Percentiles rank a stretch among this genome's conserved stretches.
phyloP scores from a whole-genome alignment of 2,888 invertebrate species.

The Oscheius sp. region DNA sequence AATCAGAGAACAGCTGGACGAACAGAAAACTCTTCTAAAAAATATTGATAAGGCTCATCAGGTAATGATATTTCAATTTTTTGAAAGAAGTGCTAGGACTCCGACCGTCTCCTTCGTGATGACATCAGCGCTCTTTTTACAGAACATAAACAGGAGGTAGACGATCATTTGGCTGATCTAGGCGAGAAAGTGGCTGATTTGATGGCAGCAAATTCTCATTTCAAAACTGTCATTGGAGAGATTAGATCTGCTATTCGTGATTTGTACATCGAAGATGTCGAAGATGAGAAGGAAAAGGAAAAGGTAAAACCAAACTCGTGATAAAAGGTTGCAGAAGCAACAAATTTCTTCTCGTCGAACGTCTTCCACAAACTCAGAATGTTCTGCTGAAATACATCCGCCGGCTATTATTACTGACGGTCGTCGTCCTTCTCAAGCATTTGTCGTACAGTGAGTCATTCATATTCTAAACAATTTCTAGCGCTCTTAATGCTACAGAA shows the following conservation, averaged over 20 bases:
- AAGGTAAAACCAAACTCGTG: too few species aligned
- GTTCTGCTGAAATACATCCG: conserved; percentile 3
- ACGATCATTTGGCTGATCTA: conserved; percentile 7
- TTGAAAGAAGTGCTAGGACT: neutral
- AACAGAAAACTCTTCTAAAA: conserved; percentile 1
- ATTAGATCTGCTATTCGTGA: neutral
- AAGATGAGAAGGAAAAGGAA: conserved; percentile 2
- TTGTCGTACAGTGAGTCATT: neutral
- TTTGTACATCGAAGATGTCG: neutral
- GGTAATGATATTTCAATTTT: neutral
- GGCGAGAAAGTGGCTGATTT: conserved; percentile 2
- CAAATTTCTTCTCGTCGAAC: neutral
- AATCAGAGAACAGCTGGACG: conserved; percentile 20
- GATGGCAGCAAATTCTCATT: neutral
- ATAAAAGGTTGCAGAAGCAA: neutral
- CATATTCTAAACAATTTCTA: neutral
- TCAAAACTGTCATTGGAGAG: neutral
- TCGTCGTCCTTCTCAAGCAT: conserved; percentile 26
- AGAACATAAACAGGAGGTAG: conserved; percentile 17
- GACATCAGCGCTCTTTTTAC: conserved; percentile 17
- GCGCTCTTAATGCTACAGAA: neutral
- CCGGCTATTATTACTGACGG: conserved; percentile 22
- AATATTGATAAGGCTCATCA: conserved; percentile 17
- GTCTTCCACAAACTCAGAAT: neutral
- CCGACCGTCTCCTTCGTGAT: conserved; percentile 13